phyloP scores from a whole-genome alignment of 2,797 vertebrate species.

The Phoeniculus purpureus region DNA sequence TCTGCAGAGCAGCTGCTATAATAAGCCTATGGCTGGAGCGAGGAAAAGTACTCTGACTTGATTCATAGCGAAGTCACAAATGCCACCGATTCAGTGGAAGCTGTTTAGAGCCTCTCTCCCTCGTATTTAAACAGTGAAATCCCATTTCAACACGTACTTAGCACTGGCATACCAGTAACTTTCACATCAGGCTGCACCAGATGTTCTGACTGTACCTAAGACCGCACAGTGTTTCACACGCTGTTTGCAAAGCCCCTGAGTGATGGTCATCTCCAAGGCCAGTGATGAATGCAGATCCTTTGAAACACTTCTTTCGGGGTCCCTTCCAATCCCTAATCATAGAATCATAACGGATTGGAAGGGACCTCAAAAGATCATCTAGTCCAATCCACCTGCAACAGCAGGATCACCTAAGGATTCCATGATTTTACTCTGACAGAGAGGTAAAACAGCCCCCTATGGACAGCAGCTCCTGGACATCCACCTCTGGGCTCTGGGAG shows the following conservation, averaged over 20 bases:
- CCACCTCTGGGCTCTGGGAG: background rate
- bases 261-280: background rate
- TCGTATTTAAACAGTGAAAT: background rate
- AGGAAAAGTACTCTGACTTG: background rate
- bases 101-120: background rate
- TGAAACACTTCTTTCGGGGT: background rate
- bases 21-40: background rate
- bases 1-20: background rate
- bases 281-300: background rate
- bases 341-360: too few relatives aligned
- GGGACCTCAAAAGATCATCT: too few relatives aligned
- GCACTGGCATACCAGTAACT: background rate
- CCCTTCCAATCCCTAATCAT: too few relatives aligned
- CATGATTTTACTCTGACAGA: background rate
- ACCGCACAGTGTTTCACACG: background rate
- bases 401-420: too few relatives aligned
- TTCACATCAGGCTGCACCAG: background rate
- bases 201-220: rapidly evolving
- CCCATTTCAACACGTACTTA: background rate
- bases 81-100: background rate
- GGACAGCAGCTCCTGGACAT: background rate
- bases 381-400: too few relatives aligned
- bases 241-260: background rate
- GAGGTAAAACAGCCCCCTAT: background rate
- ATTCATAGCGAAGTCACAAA: background rate